A percentile compares a stretch with the other conserved stretches of the same genome.
These are phyloP conservation scores for Paedocypris sp. DNA, from an alignment of 2,113 vertebrate species.

Conservation along the genomic window DNA sequence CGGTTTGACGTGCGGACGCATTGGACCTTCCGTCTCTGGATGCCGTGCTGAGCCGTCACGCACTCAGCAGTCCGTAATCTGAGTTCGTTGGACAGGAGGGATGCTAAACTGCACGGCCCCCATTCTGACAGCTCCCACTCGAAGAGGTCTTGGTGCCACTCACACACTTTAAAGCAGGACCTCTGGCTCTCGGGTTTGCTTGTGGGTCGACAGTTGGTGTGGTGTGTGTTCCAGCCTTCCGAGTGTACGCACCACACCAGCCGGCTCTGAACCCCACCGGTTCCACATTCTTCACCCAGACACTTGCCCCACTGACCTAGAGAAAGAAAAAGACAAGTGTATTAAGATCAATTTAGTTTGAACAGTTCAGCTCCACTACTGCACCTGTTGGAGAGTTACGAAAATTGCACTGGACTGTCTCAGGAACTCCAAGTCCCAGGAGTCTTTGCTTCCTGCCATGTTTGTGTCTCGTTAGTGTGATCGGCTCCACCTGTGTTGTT, in stretches of 20 bases:
- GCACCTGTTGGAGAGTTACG: too few species aligned
- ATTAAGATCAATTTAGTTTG: too few species aligned
- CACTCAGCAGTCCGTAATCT: slow-evolving; percentile 54
- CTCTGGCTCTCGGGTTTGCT: slow-evolving; percentile 73
- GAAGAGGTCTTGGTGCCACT: slow-evolving; percentile 88
- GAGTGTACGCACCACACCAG: slow-evolving; percentile 83
- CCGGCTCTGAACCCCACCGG: slow-evolving; percentile 71
- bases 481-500: too few species aligned
- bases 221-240: slow-evolving; percentile 84
- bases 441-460: too few species aligned
- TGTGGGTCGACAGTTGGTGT: slow-evolving; percentile 70
- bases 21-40: slow-evolving; percentile 70
- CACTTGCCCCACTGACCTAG: slow-evolving; percentile 90
- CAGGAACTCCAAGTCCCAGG: too few species aligned
- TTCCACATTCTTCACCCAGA: slow-evolving; percentile 77
- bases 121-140: slow-evolving; percentile 84
- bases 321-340: slow-evolving; percentile 17
- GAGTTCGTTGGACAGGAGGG: slow-evolving; percentile 49
- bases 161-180: slow-evolving; percentile 84
- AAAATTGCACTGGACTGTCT: too few species aligned
- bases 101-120: slow-evolving; percentile 66
- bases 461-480: too few species aligned
- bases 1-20: slow-evolving; percentile 77
- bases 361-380: too few species aligned
- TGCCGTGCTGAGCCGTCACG: slow-evolving; percentile 83